phyloP scores from a whole-genome alignment of 1,140 invertebrate species.

The Zaprionus tsacasi region DNA sequence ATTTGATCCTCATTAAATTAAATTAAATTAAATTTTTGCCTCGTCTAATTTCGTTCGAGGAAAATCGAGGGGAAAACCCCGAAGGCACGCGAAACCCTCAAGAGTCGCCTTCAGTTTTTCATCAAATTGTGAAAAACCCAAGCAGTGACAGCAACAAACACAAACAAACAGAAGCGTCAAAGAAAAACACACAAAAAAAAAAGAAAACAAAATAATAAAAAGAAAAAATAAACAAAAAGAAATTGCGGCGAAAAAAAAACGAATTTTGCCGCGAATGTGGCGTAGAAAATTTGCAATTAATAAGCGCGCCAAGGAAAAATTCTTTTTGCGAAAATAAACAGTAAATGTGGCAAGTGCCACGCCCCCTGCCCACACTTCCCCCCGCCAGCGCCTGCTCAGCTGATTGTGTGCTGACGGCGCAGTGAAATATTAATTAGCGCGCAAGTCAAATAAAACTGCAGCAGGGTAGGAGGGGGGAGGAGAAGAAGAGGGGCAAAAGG shows the following conservation, averaged over 20 bases:
- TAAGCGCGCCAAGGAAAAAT: conserved; percentile 48
- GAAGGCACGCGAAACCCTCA: not conserved
- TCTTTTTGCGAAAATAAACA: conserved; percentile 50
- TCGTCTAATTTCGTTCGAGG: not conserved
- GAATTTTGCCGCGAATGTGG: conserved; percentile 15
- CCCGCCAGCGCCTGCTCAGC: not conserved
- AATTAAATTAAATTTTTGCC: conserved; percentile 61
- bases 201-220: conserved; percentile 35
- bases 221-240: conserved; percentile 40
- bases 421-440: conserved; percentile 78
- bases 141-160: conserved; percentile 22
- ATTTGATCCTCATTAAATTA: conserved; percentile 40
- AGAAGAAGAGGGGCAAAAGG: too few relatives aligned
- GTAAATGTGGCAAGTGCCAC: conserved; percentile 26
- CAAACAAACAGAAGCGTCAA: conserved; percentile 60
- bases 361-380: not conserved
- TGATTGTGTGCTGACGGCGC: conserved; percentile 38
- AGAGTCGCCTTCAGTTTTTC: conserved; percentile 8
- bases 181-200: conserved; percentile 15
- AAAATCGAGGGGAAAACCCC: conserved; percentile 4
- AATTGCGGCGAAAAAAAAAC: conserved; percentile 16
- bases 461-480: too few relatives aligned
- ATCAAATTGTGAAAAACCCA: conserved; percentile 11
- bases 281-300: conserved; percentile 61
- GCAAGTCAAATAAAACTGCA: conserved; percentile 64